Conservation (phyloP, 2,888 invertebrate genomes). For the Deilephila porcellus region DNA sequence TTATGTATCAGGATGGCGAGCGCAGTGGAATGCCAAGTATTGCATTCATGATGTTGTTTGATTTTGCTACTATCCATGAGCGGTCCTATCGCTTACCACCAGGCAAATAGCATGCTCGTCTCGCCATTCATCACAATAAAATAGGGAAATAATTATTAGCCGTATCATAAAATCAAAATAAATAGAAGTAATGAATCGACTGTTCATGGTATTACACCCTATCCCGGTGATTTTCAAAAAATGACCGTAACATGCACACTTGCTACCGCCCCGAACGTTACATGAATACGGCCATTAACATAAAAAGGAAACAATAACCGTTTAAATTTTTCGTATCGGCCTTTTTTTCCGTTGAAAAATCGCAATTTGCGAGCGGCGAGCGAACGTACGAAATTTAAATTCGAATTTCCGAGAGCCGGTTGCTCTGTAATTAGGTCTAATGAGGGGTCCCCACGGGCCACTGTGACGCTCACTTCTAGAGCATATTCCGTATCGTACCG, state of each 20-base stretch:
- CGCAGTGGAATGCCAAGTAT: too few species aligned
- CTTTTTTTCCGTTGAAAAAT: conserved; percentile 57
- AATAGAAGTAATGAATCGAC: background rate
- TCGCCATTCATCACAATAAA: too few species aligned
- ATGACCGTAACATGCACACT: background rate
- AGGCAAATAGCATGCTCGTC: too few species aligned
- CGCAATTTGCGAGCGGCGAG: conserved; percentile 71
- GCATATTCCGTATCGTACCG: conserved; percentile 61
- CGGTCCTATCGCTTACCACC: too few species aligned
- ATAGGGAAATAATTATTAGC: background rate
- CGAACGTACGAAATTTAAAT: conserved; percentile 80
- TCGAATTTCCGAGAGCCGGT: conserved; percentile 41
- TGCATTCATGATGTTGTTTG: too few species aligned
- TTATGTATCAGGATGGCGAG: too few species aligned
- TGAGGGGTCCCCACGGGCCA: conserved; percentile 61
- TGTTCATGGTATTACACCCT: background rate
- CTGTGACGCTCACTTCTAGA: conserved; percentile 58
- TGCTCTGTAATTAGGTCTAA: conserved; percentile 79
- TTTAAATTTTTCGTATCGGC: conserved; percentile 78
- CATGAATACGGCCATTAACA: conserved; percentile 80
- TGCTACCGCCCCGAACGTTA: conserved; percentile 68
- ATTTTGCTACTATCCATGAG: too few species aligned
- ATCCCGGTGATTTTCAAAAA: background rate
- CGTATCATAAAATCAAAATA: background rate
- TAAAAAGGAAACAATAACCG: conserved; percentile 83